These are phyloP conservation scores for Anas capensis DNA, from an alignment of 2,797 vertebrate species.

Conservation along the genomic window DNA sequence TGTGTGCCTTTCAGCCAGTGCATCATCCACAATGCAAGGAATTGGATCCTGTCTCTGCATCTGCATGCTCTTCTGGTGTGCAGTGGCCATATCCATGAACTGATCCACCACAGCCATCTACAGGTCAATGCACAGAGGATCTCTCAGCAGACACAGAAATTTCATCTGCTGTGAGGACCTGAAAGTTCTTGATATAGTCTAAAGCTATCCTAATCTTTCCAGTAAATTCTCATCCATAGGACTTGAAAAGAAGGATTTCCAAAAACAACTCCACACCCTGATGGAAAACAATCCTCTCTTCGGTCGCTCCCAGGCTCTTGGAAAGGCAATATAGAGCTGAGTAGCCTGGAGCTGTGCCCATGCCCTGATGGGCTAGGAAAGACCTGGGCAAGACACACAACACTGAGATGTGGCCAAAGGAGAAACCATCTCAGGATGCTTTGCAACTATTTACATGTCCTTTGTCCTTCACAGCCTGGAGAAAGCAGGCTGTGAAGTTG, in stretches of 20 bases:
- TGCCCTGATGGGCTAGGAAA: background rate
- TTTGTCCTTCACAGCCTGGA: background rate
- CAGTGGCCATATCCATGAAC: too few relatives aligned
- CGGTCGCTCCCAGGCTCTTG: background rate
- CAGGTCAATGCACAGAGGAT: background rate
- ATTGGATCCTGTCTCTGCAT: background rate
- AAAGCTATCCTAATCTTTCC: background rate
- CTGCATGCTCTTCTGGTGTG: rapidly evolving
- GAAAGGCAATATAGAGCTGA: background rate
- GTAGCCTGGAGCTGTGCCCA: rapidly evolving
- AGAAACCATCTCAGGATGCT: rapidly evolving
- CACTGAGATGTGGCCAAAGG: rapidly evolving
- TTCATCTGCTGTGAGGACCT: background rate
- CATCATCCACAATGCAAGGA: background rate
- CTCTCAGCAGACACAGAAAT: background rate
- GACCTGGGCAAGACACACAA: background rate
- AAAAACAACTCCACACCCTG: rapidly evolving
- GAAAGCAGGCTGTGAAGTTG: background rate
- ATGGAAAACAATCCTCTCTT: background rate
- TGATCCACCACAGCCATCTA: background rate
- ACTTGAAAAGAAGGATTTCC: background rate
- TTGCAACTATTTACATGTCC: background rate
- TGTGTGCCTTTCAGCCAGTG: background rate
- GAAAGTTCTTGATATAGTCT: background rate
- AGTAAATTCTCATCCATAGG: rapidly evolving